Evolutionary conservation across 2,113 vertebrate genomes (phyloP).

Genomic region (Brachyistius frenatus): DNA sequence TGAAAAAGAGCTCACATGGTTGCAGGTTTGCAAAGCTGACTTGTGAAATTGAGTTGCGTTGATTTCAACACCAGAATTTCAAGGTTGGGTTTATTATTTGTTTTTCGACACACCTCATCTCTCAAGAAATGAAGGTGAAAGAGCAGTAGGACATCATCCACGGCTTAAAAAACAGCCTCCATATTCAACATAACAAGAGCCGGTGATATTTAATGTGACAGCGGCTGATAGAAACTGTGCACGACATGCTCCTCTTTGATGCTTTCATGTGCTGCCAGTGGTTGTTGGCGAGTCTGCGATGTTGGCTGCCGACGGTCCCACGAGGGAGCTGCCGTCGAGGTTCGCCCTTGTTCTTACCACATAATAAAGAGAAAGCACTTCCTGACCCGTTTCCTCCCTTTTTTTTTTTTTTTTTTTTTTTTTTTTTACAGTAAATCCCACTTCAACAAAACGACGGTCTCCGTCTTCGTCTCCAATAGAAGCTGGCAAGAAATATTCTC

Average conservation of each 20-base stretch:
- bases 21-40: too few species aligned
- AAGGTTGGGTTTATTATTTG: background rate
- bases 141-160: background rate
- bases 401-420: background rate
- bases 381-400: conserved; percentile 61
- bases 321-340: conserved; percentile 21
- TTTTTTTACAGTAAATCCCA: conserved; percentile 43
- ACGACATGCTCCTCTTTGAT: conserved; percentile 17
- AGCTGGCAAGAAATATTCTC: background rate
- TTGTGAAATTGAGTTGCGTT: too few species aligned
- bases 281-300: conserved; percentile 49
- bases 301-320: conserved; percentile 53
- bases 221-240: conserved; percentile 15
- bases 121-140: background rate
- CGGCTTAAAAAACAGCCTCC: background rate
- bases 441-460: conserved; percentile 30
- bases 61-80: too few species aligned
- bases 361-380: conserved; percentile 66
- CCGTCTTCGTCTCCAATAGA: conserved; percentile 8
- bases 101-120: background rate
- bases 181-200: background rate
- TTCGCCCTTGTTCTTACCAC: conserved; percentile 51
- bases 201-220: background rate
- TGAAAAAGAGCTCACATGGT: too few species aligned
- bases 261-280: conserved; percentile 76